Conservation (phyloP, 2,797 vertebrate species). For the Microchirus variegatus region DNA sequence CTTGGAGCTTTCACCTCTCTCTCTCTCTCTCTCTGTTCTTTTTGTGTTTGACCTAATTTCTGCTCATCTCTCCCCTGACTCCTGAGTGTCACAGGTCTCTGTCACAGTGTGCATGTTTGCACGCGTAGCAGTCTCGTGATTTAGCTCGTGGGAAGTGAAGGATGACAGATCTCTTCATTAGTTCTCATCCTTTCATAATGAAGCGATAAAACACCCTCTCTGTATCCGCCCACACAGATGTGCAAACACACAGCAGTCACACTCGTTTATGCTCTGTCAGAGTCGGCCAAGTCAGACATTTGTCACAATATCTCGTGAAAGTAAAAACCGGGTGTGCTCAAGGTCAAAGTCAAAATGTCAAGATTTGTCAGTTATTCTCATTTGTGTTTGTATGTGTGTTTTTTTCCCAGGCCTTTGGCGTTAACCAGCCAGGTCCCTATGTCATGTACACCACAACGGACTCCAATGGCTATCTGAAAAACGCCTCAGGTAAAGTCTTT, state of each 20-base stretch:
- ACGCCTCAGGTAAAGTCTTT: constrained; percentile 89
- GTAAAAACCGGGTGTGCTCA: constrained; percentile 29
- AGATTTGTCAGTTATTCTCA: too few species aligned
- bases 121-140: constrained; percentile 27
- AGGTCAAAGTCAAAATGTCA: too few species aligned
- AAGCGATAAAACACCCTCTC: constrained; percentile 46
- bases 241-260: constrained; percentile 33
- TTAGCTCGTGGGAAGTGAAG: constrained; percentile 49
- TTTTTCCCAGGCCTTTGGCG: constrained; percentile 91
- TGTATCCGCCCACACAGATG: constrained; percentile 31
- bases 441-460: constrained; percentile 97
- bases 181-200: constrained; percentile 57
- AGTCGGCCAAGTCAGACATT: constrained; percentile 29
- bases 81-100: constrained; percentile 38
- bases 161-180: constrained; percentile 61
- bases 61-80: constrained; percentile 47
- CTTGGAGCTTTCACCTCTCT: constrained; percentile 30
- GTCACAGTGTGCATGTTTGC: constrained; percentile 16
- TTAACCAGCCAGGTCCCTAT: constrained; percentile 97
- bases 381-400: too few species aligned
- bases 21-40: constrained; percentile 4
- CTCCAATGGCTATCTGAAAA: constrained; percentile 94
- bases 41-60: constrained; percentile 44
- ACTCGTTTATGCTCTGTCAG: constrained; percentile 38
- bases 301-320: constrained; percentile 15